phyloP scores from a whole-genome alignment of 2,797 vertebrate species.

The Oryzias sinensis region DNA sequence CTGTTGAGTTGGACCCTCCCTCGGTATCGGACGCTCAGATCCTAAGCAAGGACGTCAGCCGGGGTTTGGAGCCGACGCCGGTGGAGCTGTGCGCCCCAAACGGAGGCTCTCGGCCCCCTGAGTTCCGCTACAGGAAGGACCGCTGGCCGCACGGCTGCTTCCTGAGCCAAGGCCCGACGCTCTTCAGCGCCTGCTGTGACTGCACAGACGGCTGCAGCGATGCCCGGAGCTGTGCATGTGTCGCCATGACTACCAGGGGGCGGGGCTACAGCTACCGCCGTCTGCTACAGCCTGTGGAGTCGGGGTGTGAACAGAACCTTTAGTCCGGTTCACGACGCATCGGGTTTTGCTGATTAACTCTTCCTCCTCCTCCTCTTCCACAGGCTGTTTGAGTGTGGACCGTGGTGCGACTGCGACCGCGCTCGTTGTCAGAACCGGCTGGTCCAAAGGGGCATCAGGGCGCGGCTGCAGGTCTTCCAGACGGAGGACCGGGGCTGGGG shows the following conservation, averaged over 20 bases:
- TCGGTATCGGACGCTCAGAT: conserved; percentile 32
- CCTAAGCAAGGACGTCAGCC: conserved; percentile 86
- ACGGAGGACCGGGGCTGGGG: conserved; percentile 87
- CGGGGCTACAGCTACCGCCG: conserved; percentile 81
- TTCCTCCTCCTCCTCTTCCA: neutral
- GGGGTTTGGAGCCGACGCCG: conserved; percentile 82
- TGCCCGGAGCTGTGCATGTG: conserved; percentile 80
- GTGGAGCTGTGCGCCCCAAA: conserved; percentile 82
- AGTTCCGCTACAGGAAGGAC: conserved; percentile 88
- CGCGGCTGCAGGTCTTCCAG: conserved; percentile 90
- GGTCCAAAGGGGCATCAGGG: conserved; percentile 87
- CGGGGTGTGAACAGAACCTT: conserved; percentile 78
- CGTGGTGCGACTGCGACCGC: conserved; percentile 85
- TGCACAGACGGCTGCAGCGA: conserved; percentile 86
- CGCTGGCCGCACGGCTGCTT: conserved; percentile 89
- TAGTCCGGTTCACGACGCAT: too few species aligned
- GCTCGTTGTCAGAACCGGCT: conserved; percentile 89
- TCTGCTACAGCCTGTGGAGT: conserved; percentile 72
- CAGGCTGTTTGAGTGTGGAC: conserved; percentile 90
- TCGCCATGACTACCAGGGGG: conserved; percentile 67
- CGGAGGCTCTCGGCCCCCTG: conserved; percentile 63
- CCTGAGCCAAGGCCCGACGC: conserved; percentile 69
- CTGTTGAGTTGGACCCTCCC: conserved; percentile 71
- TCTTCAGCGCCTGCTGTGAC: conserved; percentile 84
- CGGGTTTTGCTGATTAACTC: neutral